Percentiles rank a stretch among this genome's conserved stretches.
Conservation (phyloP, 1,140 invertebrate genomes). For the Drosophila paulistorum region DNA sequence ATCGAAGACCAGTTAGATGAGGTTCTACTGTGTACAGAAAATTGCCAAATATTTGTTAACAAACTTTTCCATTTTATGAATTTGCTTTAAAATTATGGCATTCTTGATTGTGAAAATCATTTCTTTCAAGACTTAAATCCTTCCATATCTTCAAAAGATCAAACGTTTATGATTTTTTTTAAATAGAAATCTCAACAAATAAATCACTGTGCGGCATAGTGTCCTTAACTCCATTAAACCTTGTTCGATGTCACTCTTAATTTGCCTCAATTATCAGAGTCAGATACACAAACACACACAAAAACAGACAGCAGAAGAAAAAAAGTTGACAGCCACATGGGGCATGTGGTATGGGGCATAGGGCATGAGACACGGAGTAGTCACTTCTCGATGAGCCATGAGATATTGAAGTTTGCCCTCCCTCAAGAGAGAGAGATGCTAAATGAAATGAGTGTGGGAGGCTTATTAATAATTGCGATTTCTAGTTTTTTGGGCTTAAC, state of each 20-base stretch:
- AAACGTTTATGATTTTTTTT: no score
- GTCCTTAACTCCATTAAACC: conserved; percentile 74
- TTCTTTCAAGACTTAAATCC: no score
- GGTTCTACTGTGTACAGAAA: no score
- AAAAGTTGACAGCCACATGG: neutral
- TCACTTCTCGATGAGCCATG: neutral
- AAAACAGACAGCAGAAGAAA: conserved; percentile 37
- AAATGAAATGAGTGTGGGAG: conserved; percentile 2
- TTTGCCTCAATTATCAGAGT: conserved; percentile 70
- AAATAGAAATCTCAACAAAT: no score
- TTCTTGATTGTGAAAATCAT: no score
- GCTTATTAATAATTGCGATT: conserved; percentile 75
- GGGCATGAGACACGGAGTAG: neutral
- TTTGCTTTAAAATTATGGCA: no score
- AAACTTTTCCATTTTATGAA: no score
- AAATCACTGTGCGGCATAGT: conserved; percentile 38
- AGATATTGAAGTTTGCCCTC: neutral
- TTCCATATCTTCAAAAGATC: no score
- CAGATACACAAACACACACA: conserved; percentile 1
- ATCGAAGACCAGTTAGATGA: no score
- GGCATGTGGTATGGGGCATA: neutral
- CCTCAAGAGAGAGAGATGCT: neutral
- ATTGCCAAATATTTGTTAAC: no score
- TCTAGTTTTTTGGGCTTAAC: conserved; percentile 61
- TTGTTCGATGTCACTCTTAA: conserved; percentile 76